Percentiles rank a stretch among this genome's conserved stretches.
Evolutionary conservation across 2,113 vertebrate genomes (phyloP).

Genomic region (Coreoperca whiteheadi): DNA sequence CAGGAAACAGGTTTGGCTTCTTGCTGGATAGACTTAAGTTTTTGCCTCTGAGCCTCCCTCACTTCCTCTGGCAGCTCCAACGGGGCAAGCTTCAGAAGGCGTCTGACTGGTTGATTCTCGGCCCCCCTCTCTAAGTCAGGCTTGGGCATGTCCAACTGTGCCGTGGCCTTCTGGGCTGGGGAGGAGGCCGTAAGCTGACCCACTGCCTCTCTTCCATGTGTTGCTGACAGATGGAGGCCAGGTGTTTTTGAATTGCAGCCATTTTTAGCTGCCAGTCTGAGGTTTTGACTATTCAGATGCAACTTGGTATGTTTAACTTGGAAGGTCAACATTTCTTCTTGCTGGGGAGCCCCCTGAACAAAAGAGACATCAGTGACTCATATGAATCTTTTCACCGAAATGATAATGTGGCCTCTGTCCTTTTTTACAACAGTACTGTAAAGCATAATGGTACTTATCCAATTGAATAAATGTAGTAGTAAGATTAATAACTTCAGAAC

Average conservation of each 20-base stretch:
- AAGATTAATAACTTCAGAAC: not conserved
- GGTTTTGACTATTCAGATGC: conserved; percentile 79
- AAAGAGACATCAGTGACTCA: conserved; percentile 49
- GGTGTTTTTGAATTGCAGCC: conserved; percentile 70
- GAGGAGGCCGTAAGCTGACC: conserved; percentile 54
- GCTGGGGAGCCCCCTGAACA: conserved; percentile 61
- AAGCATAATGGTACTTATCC: not conserved
- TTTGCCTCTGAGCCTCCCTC: conserved; percentile 83
- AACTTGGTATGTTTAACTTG: conserved; percentile 78
- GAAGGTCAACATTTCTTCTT: conserved; percentile 68
- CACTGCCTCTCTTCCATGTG: conserved; percentile 46
- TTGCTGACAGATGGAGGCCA: conserved; percentile 77
- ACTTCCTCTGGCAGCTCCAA: conserved; percentile 83
- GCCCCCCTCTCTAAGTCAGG: conserved; percentile 51
- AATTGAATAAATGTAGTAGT: not conserved
- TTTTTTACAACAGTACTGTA: not conserved
- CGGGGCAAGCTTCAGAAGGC: conserved; percentile 84
- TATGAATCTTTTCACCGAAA: not conserved
- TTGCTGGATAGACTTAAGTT: conserved; percentile 78
- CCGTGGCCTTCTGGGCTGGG: conserved; percentile 29
- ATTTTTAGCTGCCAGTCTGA: conserved; percentile 76
- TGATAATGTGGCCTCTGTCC: not conserved
- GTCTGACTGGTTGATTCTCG: conserved; percentile 68
- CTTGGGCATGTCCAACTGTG: conserved; percentile 52
- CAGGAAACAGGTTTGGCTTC: conserved; percentile 68